phyloP scores from a whole-genome alignment of 1,140 invertebrate species.

The Lordiphosa stackelbergi region DNA sequence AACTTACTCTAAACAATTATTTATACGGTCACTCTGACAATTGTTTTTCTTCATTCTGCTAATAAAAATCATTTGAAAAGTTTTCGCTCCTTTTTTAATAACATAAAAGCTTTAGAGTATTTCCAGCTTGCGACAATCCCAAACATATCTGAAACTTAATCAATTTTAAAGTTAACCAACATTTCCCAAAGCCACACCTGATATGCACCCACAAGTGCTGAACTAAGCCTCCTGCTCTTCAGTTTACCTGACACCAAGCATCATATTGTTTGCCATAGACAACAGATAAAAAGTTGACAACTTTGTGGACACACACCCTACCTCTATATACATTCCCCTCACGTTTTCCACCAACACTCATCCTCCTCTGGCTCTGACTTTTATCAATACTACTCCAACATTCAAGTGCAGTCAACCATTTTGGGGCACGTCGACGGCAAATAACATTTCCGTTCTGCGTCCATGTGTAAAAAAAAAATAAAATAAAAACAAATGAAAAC shows the following conservation, averaged over 20 bases:
- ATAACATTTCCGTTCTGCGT: slow-evolving; percentile 66
- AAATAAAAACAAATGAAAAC: slow-evolving; percentile 39
- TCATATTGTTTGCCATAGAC: slow-evolving; percentile 55
- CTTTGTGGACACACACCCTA: slow-evolving; percentile 9
- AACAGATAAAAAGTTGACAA: slow-evolving; percentile 64
- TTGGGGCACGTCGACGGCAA: slow-evolving; percentile 57
- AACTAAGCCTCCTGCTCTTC: slow-evolving; percentile 26
- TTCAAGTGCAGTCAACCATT: slow-evolving; percentile 73
- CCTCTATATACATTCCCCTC: neutral
- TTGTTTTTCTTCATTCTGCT: too few species aligned
- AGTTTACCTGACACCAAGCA: slow-evolving; percentile 8
- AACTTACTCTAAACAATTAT: too few species aligned
- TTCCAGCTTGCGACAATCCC: too few species aligned
- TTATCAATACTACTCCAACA: slow-evolving; percentile 16
- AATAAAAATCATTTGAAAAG: too few species aligned
- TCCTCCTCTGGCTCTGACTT: slow-evolving; percentile 3
- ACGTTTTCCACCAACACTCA: neutral
- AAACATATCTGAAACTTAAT: too few species aligned
- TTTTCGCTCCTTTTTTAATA: too few species aligned
- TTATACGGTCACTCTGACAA: too few species aligned
- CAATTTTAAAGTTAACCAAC: slow-evolving; percentile 20
- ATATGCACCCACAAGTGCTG: slow-evolving; percentile 28
- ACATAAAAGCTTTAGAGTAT: too few species aligned
- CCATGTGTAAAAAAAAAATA: slow-evolving; percentile 38
- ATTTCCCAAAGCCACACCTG: slow-evolving; percentile 37